Percentiles rank a stretch among this genome's conserved stretches.
Evolutionary conservation across 2,113 vertebrate species (phyloP).

Genomic region (Petrocephalus microphthalmus): DNA sequence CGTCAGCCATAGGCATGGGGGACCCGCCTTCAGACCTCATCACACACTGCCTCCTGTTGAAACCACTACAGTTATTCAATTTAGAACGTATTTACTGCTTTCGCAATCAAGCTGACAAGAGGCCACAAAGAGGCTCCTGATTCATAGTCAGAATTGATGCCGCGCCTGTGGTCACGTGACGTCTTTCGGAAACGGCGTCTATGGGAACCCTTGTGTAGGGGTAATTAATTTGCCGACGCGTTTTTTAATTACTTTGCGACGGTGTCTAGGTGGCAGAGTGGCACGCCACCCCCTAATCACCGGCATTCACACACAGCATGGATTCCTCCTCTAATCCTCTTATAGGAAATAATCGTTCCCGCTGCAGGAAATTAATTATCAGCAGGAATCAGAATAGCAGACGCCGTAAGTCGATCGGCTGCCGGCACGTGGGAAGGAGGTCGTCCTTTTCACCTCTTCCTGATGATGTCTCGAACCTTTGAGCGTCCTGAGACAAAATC

Average conservation of each 20-base stretch:
- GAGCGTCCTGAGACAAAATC: not conserved
- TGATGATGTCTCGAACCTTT: not conserved
- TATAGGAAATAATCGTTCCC: conserved; percentile 14
- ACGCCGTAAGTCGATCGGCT: too few species aligned
- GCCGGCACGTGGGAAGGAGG: not conserved
- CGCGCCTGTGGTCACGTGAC: not conserved
- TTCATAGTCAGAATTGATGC: not conserved
- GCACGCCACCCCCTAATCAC: not conserved
- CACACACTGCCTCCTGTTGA: not conserved
- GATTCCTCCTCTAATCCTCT: conserved; percentile 1
- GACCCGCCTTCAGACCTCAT: not conserved
- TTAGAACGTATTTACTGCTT: not conserved
- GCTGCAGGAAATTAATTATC: conserved; percentile 8
- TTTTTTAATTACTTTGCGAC: not conserved
- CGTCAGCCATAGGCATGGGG: not conserved
- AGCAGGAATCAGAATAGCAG: not conserved
- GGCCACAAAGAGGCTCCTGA: not conserved
- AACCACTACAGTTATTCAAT: not conserved
- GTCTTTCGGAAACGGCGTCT: not conserved
- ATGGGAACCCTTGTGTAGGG: not conserved
- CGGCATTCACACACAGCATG: not conserved
- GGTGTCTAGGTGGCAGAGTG: not conserved
- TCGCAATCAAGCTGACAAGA: not conserved
- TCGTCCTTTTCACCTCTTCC: not conserved
- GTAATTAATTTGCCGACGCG: not conserved